phyloP scores from a whole-genome alignment of 2,113 vertebrate genomes.

The Salvelinus namaycush region DNA sequence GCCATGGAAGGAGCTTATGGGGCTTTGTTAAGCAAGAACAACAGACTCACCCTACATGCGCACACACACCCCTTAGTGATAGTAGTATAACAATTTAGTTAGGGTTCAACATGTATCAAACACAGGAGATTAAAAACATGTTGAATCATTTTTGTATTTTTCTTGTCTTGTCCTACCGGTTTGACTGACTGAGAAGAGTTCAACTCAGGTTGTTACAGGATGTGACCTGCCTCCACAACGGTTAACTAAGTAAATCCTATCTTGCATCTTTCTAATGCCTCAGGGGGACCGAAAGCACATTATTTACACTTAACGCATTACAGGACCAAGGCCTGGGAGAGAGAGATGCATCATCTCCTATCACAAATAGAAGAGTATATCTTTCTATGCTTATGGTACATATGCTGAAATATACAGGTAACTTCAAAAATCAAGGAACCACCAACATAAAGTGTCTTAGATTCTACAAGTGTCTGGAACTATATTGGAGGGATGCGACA shows the following conservation, averaged over 20 bases:
- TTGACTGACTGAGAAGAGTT: neutral
- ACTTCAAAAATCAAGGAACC: too few relatives aligned
- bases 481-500: too few relatives aligned
- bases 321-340: constrained; percentile 28
- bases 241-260: constrained; percentile 23
- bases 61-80: too few relatives aligned
- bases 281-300: constrained; percentile 34
- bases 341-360: constrained; percentile 10
- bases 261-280: constrained; percentile 34
- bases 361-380: constrained; percentile 4
- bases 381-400: neutral
- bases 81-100: too few relatives aligned
- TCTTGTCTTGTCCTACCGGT: neutral
- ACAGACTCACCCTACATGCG: too few relatives aligned
- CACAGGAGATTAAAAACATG: too few relatives aligned
- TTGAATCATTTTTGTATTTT: neutral
- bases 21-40: too few relatives aligned
- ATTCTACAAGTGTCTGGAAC: too few relatives aligned
- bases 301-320: constrained; percentile 62
- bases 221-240: too few relatives aligned
- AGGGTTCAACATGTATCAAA: too few relatives aligned
- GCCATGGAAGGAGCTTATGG: too few relatives aligned
- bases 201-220: neutral
- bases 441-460: too few relatives aligned
- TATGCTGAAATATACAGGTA: neutral